Evolutionary conservation across 1,140 invertebrate genomes (phyloP).

Genomic region (Lamellibrachia luymesi): DNA sequence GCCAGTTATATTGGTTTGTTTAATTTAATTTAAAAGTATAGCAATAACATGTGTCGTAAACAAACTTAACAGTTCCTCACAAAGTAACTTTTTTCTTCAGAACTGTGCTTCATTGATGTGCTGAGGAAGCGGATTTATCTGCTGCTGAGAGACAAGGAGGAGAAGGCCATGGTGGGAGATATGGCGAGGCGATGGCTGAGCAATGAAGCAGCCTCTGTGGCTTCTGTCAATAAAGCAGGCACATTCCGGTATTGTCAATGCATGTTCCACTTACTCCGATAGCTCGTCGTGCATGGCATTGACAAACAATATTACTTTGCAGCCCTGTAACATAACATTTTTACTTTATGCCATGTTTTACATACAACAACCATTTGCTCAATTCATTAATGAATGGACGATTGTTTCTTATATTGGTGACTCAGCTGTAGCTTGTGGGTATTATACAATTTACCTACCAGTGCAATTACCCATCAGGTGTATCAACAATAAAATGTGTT

Average conservation of each 20-base stretch:
- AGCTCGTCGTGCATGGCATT: background rate
- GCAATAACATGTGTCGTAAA: no score
- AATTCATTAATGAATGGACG: no score
- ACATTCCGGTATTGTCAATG: constrained; percentile 38
- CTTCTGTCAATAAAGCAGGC: constrained; percentile 39
- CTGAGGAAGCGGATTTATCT: constrained; percentile 27
- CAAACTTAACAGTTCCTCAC: no score
- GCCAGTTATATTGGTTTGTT: no score
- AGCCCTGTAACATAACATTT: background rate
- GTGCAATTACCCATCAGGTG: no score
- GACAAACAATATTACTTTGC: background rate
- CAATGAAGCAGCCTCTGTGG: constrained; percentile 37
- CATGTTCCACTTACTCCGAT: background rate
- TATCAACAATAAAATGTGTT: no score
- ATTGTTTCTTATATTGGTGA: no score
- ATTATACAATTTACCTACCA: no score
- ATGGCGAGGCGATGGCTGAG: constrained; percentile 35
- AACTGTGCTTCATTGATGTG: background rate
- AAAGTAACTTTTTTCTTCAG: background rate
- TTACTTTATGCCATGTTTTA: background rate
- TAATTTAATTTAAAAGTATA: no score
- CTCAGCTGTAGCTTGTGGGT: no score
- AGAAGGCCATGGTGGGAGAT: constrained; percentile 18
- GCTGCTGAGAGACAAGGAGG: constrained; percentile 38
- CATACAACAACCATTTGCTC: no score